phyloP scores from a whole-genome alignment of 2,113 vertebrate genomes.

The Larimichthys polyactis region DNA sequence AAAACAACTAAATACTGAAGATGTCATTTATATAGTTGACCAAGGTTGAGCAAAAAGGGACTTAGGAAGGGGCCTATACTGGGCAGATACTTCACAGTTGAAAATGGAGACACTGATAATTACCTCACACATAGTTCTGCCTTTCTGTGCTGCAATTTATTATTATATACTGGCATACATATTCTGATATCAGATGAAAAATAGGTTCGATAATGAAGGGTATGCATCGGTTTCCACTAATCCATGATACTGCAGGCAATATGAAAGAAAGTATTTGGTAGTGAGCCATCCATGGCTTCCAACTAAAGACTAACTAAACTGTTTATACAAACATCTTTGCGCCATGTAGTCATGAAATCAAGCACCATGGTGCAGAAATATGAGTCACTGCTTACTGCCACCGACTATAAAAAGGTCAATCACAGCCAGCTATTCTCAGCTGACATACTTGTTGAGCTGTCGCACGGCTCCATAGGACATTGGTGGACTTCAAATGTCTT shows the following conservation, averaged over 20 bases:
- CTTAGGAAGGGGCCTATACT: background rate
- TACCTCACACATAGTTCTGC: no score
- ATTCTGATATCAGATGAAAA: no score
- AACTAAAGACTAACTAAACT: background rate
- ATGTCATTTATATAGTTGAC: no score
- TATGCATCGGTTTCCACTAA: background rate
- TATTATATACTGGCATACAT: no score
- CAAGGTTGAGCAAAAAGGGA: no score
- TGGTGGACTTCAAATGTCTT: conserved; percentile 8
- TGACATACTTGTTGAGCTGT: background rate
- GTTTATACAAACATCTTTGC: background rate
- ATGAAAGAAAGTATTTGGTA: background rate
- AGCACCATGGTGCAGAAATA: background rate
- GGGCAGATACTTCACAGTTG: no score
- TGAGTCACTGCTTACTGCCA: conserved; percentile 14
- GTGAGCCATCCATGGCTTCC: background rate
- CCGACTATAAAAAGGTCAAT: conserved; percentile 19
- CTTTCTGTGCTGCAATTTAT: no score
- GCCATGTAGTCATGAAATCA: conserved; percentile 14
- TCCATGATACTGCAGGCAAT: background rate
- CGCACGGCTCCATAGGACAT: background rate
- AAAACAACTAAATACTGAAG: no score
- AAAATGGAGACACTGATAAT: no score
- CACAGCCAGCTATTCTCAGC: conserved; percentile 6
- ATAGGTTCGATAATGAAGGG: no score